Base-by-base conservation (phyloP, 2,797 vertebrate genomes). In the Coilia nasus region DNA sequence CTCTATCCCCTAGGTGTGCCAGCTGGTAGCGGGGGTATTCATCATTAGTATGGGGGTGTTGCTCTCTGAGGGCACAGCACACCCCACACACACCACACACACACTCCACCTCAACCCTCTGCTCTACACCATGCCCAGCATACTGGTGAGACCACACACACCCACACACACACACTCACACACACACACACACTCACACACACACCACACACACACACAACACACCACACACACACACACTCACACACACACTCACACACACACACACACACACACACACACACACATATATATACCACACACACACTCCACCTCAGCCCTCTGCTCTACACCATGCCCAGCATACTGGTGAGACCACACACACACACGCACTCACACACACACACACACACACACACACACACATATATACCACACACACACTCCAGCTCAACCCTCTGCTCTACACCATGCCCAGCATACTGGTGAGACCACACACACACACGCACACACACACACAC, bases 291-390 rank as follows among this genome's bases (percentile, higher is more conserved):
- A 54, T 14, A 54, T 14, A 9, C n/a, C n/a, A n/a, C n/a, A n/a
- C n/a, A n/a, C n/a, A n/a, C n/a, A n/a, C n/a, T n/a, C n/a, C n/a
- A n/a, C n/a, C n/a, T n/a, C n/a, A n/a, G 1, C 0, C 0, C 0
- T 0, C 0, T 1, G 1, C 0, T 31, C 0, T 83, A 35, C 82
- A 88, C 86, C 50, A 0, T 92, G 0, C 89, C 92, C 21, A 91
- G 89, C 87, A 0, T 90, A 25, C 19, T 94, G 94, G 96, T 96
- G 91, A 93, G 81, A 9, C 14, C n/a, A n/a, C n/a, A n/a, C n/a
- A 80, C 59, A 59, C 57, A 59, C 12, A 59, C 35, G 14, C 57
- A 59, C 57, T 19, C 57, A 59, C 57, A 59, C 57, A 59, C 57
- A 78, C 71, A 78, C 25, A 31, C 9, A 25, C 25, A 78, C 71